phyloP scores from a whole-genome alignment of 2,888 invertebrate species.

The Cryptus viduatorius region DNA sequence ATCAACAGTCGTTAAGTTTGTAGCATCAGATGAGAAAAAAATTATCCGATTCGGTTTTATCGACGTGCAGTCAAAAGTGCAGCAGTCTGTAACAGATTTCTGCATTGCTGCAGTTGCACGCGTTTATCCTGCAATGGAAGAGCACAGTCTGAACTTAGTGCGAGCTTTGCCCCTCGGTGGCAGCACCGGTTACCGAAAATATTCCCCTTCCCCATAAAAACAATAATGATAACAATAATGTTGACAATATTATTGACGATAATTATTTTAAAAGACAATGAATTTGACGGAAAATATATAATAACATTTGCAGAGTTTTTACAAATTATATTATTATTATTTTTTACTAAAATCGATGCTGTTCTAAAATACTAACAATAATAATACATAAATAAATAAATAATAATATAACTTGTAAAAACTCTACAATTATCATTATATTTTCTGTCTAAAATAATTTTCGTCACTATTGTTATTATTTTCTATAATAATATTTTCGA shows the following conservation, averaged over 20 bases:
- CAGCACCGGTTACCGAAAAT: constrained; percentile 9
- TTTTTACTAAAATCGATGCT: too few species aligned
- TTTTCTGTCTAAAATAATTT: too few species aligned
- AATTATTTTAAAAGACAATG: too few species aligned
- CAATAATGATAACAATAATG: not conserved
- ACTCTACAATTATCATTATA: not conserved
- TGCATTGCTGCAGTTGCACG: not conserved
- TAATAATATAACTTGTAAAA: too few species aligned
- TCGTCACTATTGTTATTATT: too few species aligned
- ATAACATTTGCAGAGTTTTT: too few species aligned
- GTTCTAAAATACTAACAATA: too few species aligned
- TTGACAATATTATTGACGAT: not conserved
- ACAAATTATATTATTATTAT: too few species aligned
- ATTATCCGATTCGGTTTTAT: not conserved
- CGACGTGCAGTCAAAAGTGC: constrained; percentile 2
- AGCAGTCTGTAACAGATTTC: constrained; percentile 18
- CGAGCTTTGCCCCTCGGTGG: not conserved
- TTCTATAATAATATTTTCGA: too few species aligned
- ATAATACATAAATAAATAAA: too few species aligned
- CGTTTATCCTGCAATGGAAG: constrained; percentile 5
- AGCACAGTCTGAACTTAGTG: not conserved
- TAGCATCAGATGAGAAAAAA: not conserved
- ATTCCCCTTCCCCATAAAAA: not conserved
- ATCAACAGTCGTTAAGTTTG: not conserved
- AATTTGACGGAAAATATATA: too few species aligned